phyloP scores from a whole-genome alignment of 2,888 invertebrate genomes.

The Heliconius charithonia region DNA sequence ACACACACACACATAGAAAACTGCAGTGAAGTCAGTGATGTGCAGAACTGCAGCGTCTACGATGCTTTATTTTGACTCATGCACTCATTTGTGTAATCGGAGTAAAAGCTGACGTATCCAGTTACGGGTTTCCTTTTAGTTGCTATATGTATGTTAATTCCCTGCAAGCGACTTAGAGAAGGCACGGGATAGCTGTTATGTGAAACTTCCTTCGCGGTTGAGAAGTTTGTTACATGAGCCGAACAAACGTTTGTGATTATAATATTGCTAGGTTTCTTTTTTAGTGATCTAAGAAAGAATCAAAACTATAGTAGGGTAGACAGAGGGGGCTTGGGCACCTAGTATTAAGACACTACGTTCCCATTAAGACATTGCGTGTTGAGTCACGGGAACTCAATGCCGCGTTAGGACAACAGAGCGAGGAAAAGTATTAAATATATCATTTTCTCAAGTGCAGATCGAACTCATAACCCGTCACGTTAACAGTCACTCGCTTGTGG shows the following conservation, averaged over 20 bases:
- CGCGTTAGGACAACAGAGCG: too few relatives aligned
- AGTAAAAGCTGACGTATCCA: conserved; percentile 39
- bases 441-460: too few relatives aligned
- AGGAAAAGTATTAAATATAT: too few relatives aligned
- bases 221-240: conserved; percentile 11
- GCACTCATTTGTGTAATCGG: conserved; percentile 34
- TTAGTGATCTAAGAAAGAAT: too few relatives aligned
- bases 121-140: conserved; percentile 44
- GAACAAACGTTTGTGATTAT: conserved; percentile 21
- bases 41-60: conserved; percentile 27
- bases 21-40: conserved; percentile 22
- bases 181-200: conserved; percentile 32
- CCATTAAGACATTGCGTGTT: too few relatives aligned
- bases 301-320: too few relatives aligned
- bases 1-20: neutral
- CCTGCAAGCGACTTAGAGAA: conserved; percentile 44
- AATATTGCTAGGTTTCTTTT: neutral
- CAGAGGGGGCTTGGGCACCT: too few relatives aligned
- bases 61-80: conserved; percentile 29
- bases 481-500: too few relatives aligned
- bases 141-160: conserved; percentile 69
- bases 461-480: too few relatives aligned
- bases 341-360: too few relatives aligned
- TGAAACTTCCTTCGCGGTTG: conserved; percentile 32
- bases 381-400: too few relatives aligned